phyloP scores from a whole-genome alignment of 2,113 vertebrate species.

The Chascanopsetta lugubris region DNA sequence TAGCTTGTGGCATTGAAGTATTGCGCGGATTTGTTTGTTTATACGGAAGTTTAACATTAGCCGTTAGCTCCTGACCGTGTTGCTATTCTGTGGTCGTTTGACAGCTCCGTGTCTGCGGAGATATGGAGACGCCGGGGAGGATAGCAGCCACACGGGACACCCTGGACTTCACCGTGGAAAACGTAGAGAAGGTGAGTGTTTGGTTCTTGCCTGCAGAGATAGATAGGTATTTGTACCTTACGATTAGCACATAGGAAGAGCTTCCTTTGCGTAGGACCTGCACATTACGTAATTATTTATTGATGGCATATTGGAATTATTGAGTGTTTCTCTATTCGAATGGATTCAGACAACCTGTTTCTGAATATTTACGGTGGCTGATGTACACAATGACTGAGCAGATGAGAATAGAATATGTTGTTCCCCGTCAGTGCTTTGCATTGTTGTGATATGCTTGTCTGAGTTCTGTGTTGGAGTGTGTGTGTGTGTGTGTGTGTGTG shows the following conservation, averaged over 20 bases:
- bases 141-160: conserved; percentile 76
- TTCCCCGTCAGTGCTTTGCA: neutral
- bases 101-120: conserved; percentile 73
- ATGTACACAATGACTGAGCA: neutral
- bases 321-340: neutral
- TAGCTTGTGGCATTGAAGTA: neutral
- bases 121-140: conserved; percentile 79
- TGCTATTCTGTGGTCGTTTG: conserved; percentile 59
- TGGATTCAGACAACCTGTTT: neutral
- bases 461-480: conserved; percentile 18
- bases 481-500: neutral
- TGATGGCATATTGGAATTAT: neutral
- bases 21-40: too few species aligned
- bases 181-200: conserved; percentile 92
- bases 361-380: neutral
- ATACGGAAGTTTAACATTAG: neutral
- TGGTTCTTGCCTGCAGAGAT: neutral
- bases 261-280: neutral
- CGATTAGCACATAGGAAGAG: conserved; percentile 5
- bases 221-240: neutral
- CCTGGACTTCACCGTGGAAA: conserved; percentile 95
- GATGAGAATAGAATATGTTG: conserved; percentile 1
- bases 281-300: neutral
- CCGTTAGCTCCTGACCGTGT: conserved; percentile 36
- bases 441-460: conserved; percentile 4